Evolutionary conservation across 2,797 vertebrate species (phyloP), one percentile per base, ranked within the genome.

Genomic region (Lates japonicus): DNA sequence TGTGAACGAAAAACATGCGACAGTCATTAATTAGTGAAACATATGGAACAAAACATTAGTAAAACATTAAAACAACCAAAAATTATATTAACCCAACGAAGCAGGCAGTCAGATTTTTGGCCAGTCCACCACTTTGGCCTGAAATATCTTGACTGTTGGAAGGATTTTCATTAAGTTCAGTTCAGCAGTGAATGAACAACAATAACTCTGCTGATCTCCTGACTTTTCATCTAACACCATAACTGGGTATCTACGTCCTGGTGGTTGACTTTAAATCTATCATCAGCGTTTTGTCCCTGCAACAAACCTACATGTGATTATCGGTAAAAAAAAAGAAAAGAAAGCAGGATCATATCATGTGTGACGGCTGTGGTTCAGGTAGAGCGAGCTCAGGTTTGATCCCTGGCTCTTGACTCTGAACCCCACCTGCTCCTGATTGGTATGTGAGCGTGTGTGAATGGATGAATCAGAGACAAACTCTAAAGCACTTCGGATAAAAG

Each of bases 1-100:
- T 95, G 90, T 54, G 22, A 52, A 81, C 75, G n/a, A 33, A 74
- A 65, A 78, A 51, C 12, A 60, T 25, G 7, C 1, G 65, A 35
- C 17, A 64, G 20, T 5, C 19, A 54, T 44, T 3, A 31, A 35
- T 77, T 12, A 44, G 20, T 44, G 12, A 39, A 16, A 16, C 16
- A 7, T 7, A 5, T 29, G 14, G 9, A 66, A 4, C 2, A 1
- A 33, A 52, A 22, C 16, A 29, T 42, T 1, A 51, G 25, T 22
- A 29, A 68, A 70, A 9, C 44, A 42, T n/a, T 57, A 11, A 41
- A 52, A 73, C 29, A 78, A 10, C 33, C 9, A 41, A 17, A 37
- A 42, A 42, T 9, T 3, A 42, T 42, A 3, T 42, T 42, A 42
- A 42, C 12, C 12, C 41, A 48, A 48, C 17, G 19, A 48, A 48